Base-by-base conservation (phyloP, 2,888 invertebrate species). In the Cybosia mesomella region DNA sequence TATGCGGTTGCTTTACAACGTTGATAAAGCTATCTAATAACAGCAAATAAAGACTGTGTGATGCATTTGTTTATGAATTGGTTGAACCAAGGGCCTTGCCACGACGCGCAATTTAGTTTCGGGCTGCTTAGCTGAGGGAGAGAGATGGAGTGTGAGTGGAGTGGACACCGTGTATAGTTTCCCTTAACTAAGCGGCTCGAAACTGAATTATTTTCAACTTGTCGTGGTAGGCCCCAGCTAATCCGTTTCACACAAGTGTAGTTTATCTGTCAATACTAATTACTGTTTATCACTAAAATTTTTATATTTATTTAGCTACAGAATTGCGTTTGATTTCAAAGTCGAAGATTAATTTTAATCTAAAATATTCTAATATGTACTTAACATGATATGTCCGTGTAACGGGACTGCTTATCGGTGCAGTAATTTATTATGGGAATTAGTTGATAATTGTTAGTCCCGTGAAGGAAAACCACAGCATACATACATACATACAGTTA, bases 11-110 rank as follows among this genome's bases (percentile, higher is more conserved):
- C 66, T 64, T 13, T 13, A 24, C 22, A 36, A 39, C 15, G 63
- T 36, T 36, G 55, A 55, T 64, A 80, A 70, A 54, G 70, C 58
- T 62, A 58, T 68, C 70, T 67, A 43, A 67, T 72, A 63, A 43
- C 57, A 59, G 67, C 32, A 59, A 63, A 77, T 68, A 67, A 74
- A 70, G 24, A 59, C 24, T 24, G 15, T 7, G 18, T 22, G 8
- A 5, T 59, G 22, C 39, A 39, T 39, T 59, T 59, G 49, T 49
- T 49, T n/a, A 49, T 49, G n/a, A 49, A 49, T 49, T 49, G 9
- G 3, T 18, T 39, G 39, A 4, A n/a, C n/a, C n/a, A n/a, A n/a
- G n/a, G n/a, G n/a, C n/a, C n/a, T n/a, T n/a, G n/a, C n/a, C n/a
- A n/a, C n/a, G n/a, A n/a, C n/a, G n/a, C n/a, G n/a, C n/a, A n/a